Evolutionary conservation across 2,113 vertebrate genomes (phyloP), one percentile per base, ranked within the genome.

Genomic region (Daubentonia madagascariensis): DNA sequence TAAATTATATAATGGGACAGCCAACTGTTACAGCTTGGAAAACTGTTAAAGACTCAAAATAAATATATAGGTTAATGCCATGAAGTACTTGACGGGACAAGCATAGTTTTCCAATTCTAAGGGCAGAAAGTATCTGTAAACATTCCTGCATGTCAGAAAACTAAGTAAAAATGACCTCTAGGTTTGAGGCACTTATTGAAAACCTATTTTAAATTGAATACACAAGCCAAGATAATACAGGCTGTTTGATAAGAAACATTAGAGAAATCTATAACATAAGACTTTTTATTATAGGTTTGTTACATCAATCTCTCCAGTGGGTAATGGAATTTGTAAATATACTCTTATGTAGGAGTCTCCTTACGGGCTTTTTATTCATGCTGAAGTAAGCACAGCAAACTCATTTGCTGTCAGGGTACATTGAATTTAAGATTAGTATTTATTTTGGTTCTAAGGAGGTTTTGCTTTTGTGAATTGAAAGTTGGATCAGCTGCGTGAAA

Each of bases 341-440:
- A 98, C 95, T 98, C 97, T 98, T 95, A 98, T 95, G 98, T 97
- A 97, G 98, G 98, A 98, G 98, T 97, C 97, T 98, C 98, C 98
- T 98, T 91, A 95, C 92, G 97, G 99, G 98, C 99, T 99, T 99
- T 99, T 99, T 99, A 98, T 99, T 98, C 98, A 99, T 99, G 98
- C 98, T 98, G 99, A 99, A 99, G 99, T 99, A 99, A 99, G 99
- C 99, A 99, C 98, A 98, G 98, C 98, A 99, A 98, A 99, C 98
- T 99, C 99, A 99, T 99, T 99, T 98, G 99, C 99, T 99, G 99
- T 99, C 99, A 99, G 99, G 99, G 98, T 98, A 98, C 99, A 99
- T 99, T 99, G 99, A 99, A 99, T 99, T 99, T 99, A 99, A 99
- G 99, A 99, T 99, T 98, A 99, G 99, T 99, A 99, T 99, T 99